These are phyloP conservation scores for Eudyptes chrysolophus DNA, from an alignment of 2,113 vertebrate species.

Conservation along the genomic window DNA sequence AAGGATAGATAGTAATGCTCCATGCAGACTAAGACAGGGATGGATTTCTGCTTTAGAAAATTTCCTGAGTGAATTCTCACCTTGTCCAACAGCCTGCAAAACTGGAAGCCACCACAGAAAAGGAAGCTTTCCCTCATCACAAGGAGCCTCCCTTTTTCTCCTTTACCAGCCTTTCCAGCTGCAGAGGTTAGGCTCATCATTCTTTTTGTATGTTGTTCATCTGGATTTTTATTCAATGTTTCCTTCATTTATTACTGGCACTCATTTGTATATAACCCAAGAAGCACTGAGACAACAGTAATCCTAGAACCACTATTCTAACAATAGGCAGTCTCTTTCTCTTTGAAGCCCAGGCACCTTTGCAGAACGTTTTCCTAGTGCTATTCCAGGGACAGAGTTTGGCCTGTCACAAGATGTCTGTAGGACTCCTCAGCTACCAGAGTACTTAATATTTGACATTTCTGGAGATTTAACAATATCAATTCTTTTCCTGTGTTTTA, in stretches of 20 bases:
- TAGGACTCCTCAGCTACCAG: neutral
- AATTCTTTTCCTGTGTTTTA: neutral
- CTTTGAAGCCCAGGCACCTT: neutral
- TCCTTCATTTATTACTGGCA: neutral
- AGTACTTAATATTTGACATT: neutral
- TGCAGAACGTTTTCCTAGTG: neutral
- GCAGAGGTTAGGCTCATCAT: neutral
- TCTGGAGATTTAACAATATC: neutral
- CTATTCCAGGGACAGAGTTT: neutral
- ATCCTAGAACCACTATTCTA: neutral
- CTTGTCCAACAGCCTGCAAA: neutral
- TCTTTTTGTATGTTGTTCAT: neutral
- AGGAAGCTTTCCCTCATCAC: neutral
- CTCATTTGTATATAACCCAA: neutral
- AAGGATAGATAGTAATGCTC: neutral
- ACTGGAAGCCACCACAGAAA: neutral
- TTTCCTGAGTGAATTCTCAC: neutral
- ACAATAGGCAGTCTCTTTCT: neutral
- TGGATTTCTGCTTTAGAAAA: neutral
- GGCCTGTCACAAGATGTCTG: neutral
- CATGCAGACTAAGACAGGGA: neutral
- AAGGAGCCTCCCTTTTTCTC: neutral
- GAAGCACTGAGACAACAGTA: neutral
- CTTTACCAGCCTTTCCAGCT: neutral
- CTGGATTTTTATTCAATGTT: neutral